Evolutionary conservation across 2,888 invertebrate species (phyloP), one percentile per base, ranked within the genome.

Genomic region (Lasioglossum zephyrum): DNA sequence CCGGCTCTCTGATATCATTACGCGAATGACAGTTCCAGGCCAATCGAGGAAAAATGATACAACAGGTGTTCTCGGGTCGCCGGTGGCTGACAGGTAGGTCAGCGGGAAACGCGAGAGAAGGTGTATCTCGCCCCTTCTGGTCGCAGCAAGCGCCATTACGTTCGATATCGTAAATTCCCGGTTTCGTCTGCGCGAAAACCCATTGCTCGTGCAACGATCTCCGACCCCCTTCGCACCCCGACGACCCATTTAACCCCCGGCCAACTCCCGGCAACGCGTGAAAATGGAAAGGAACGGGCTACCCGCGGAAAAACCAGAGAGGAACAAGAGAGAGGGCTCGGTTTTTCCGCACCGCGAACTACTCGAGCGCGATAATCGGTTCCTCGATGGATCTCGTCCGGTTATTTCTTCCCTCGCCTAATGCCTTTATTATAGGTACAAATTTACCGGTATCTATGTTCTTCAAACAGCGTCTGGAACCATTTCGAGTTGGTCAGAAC

Each of bases 1-100:
- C n/a, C 57, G n/a, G n/a, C 26, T 26, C 63, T 57, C 76, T 47
- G 80, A 77, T 75, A 84, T 78, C 82, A 73, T 85, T 89, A 81
- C 66, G 79, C 39, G 63, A 63, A 76, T 63, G 75, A 76, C 63
- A 76, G 77, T 77, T 49, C n/a, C 63, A 53, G 78, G 57, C 18
- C 77, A 79, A 89, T 88, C 66, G 57, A 66, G 84, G 79, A 87
- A 84, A 88, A 87, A 84, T 84, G 89, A 70, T 77, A 88, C 87
- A 85, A 84, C 90, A 90, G 90, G 89, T 90, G 89, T 81, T 57
- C 77, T 63, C 75, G 73, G n/a, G 41, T 39, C 26, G 72, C 47
- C n/a, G 49, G 73, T 63, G 53, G n/a, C n/a, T 13, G 60, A 60
- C 60, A 60, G 13, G 60, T 57, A 77, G 81, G 80, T 77, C 63